Percentiles rank a stretch among this genome's conserved stretches.
Evolutionary conservation across 2,888 invertebrate genomes (phyloP).

Genomic region (Melolontha melolontha): DNA sequence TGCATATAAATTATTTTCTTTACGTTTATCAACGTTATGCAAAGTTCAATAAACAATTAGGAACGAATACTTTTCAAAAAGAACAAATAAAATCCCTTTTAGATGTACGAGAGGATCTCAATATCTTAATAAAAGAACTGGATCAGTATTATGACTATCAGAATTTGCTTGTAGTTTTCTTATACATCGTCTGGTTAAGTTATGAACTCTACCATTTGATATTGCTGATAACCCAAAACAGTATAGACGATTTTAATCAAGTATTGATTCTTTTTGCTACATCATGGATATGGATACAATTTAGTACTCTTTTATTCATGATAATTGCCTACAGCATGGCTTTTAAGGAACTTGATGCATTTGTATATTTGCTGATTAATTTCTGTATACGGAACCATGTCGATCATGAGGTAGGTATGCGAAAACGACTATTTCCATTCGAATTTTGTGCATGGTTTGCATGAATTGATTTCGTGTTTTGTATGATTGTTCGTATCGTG

Average conservation of each 20-base stretch:
- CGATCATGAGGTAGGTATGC: conserved; percentile 8
- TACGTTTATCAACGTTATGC: conserved; percentile 15
- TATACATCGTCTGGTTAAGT: conserved; percentile 41
- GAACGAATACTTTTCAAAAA: conserved; percentile 4
- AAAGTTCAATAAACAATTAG: conserved; percentile 18
- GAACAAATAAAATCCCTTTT: background rate
- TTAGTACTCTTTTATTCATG: conserved; percentile 36
- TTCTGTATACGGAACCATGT: conserved; percentile 13
- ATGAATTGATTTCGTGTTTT: too few relatives aligned
- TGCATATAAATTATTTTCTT: conserved; percentile 33
- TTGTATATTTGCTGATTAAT: conserved; percentile 33
- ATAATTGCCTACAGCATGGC: conserved; percentile 24
- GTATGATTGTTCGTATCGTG: too few relatives aligned
- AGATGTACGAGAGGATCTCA: conserved; percentile 13
- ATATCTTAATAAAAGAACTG: conserved; percentile 8
- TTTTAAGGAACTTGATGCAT: conserved; percentile 14
- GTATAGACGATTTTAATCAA: conserved; percentile 32
- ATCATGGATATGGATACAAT: conserved; percentile 35
- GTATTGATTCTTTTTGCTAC: conserved; percentile 18
- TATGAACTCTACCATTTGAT: conserved; percentile 43
- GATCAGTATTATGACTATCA: conserved; percentile 30
- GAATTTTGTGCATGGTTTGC: too few relatives aligned
- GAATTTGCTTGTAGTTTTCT: conserved; percentile 26
- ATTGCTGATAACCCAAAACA: conserved; percentile 32
- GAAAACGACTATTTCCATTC: too few relatives aligned